Evolutionary conservation across 2,113 vertebrate genomes (phyloP).

Genomic region (Alligator sinensis): DNA sequence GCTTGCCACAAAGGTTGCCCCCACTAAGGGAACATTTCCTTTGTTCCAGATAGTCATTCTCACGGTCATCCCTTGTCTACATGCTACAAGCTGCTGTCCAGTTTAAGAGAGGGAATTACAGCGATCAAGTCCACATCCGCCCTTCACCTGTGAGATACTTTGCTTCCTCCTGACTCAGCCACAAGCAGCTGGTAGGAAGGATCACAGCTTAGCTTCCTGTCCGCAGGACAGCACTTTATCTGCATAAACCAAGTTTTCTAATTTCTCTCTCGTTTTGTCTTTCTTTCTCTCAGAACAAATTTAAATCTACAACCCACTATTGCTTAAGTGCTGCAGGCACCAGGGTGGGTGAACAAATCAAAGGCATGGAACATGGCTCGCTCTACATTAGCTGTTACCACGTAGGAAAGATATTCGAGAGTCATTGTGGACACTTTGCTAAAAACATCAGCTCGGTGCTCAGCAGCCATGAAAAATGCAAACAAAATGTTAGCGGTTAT

Average conservation of each 20-base stretch:
- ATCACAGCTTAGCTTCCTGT: neutral
- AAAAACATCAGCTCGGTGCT: no score
- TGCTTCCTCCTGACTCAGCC: neutral
- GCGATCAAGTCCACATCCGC: accelerated
- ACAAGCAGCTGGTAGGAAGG: neutral
- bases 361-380: neutral
- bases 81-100: accelerated
- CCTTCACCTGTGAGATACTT: neutral
- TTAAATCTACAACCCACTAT: neutral
- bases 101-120: neutral
- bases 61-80: accelerated
- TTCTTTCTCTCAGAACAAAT: neutral
- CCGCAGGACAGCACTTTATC: neutral
- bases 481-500: no score
- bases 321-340: neutral
- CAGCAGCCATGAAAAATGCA: no score
- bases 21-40: neutral
- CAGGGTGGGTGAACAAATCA: neutral
- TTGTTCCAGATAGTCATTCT: neutral
- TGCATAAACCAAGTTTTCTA: no score
- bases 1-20: no score
- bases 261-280: no score
- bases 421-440: no score
- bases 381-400: no score
- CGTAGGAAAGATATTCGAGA: no score